Evolutionary conservation across 2,888 invertebrate species (phyloP).

Genomic region (Abrostola tripartita): DNA sequence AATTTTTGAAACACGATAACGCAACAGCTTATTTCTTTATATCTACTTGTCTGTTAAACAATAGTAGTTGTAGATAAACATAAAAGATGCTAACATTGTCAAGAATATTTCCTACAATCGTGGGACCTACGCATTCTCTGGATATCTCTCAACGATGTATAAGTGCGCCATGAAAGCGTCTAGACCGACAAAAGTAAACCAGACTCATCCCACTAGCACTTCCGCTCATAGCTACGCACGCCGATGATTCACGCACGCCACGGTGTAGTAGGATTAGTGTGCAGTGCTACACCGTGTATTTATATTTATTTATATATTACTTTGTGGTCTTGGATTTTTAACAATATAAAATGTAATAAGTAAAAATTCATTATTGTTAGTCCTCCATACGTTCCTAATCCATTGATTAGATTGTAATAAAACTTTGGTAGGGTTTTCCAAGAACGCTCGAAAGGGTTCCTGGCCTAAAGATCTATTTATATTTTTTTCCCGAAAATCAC

Average conservation of each 20-base stretch:
- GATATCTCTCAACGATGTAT: slow-evolving; percentile 8
- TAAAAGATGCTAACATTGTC: background rate
- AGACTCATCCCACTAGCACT: slow-evolving; percentile 15
- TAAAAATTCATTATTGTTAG: too few species aligned
- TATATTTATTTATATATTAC: background rate
- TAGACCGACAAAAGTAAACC: slow-evolving; percentile 31
- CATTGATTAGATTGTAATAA: too few species aligned
- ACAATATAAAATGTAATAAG: too few species aligned
- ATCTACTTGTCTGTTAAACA: background rate
- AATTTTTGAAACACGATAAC: too few species aligned
- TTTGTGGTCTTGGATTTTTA: too few species aligned
- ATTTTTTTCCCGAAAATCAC: too few species aligned
- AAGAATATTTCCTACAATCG: background rate
- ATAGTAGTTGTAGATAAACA: background rate
- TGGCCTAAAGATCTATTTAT: too few species aligned
- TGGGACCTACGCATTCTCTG: slow-evolving; percentile 5
- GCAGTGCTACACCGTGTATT: background rate
- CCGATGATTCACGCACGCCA: slow-evolving; percentile 16
- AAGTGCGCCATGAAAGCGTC: slow-evolving; percentile 29
- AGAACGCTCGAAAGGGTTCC: too few species aligned
- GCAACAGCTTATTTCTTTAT: too few species aligned
- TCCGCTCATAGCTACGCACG: slow-evolving; percentile 21
- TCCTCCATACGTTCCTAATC: too few species aligned
- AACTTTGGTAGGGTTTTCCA: too few species aligned
- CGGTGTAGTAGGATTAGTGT: background rate